A percentile compares a stretch with the other conserved stretches of the same genome.
Evolutionary conservation across 2,888 invertebrate species (phyloP).

Genomic region (Lepidochrysops patricia): DNA sequence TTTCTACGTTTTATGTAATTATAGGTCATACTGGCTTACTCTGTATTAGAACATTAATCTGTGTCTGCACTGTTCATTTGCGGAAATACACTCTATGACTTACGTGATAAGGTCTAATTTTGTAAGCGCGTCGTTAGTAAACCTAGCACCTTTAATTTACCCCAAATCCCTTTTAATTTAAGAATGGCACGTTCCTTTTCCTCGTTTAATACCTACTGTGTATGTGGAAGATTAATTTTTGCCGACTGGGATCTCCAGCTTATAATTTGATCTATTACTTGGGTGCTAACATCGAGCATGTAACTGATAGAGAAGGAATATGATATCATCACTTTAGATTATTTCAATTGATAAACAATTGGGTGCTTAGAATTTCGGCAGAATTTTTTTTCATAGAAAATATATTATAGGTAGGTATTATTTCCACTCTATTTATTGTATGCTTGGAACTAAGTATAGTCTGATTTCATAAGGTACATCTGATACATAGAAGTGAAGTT

Average conservation of each 20-base stretch:
- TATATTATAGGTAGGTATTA: too few species aligned
- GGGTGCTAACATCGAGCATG: too few species aligned
- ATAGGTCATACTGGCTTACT: slow-evolving; percentile 1
- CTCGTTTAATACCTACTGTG: slow-evolving; percentile 33
- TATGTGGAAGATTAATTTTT: slow-evolving; percentile 47
- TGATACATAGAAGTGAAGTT: too few species aligned
- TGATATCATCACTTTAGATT: too few species aligned
- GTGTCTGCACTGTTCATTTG: not conserved
- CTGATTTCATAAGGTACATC: too few species aligned
- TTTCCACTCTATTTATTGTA: too few species aligned
- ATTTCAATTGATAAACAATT: not conserved
- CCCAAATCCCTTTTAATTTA: slow-evolving; percentile 54
- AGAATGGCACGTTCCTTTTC: slow-evolving; percentile 47
- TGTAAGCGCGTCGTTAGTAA: not conserved
- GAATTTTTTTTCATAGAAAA: too few species aligned
- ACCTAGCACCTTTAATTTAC: slow-evolving; percentile 56
- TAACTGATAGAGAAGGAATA: too few species aligned
- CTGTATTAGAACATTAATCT: slow-evolving; percentile 1
- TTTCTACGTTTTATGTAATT: slow-evolving; percentile 4
- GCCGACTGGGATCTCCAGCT: slow-evolving; percentile 28
- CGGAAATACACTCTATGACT: not conserved
- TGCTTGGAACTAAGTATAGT: too few species aligned
- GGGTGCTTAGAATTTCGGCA: too few species aligned
- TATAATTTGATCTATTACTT: not conserved
- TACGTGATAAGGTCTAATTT: not conserved